Percentiles rank a stretch among this genome's conserved stretches.
Conservation (phyloP, 2,797 vertebrate genomes). For the Parauchenoglanis ngamensis region DNA sequence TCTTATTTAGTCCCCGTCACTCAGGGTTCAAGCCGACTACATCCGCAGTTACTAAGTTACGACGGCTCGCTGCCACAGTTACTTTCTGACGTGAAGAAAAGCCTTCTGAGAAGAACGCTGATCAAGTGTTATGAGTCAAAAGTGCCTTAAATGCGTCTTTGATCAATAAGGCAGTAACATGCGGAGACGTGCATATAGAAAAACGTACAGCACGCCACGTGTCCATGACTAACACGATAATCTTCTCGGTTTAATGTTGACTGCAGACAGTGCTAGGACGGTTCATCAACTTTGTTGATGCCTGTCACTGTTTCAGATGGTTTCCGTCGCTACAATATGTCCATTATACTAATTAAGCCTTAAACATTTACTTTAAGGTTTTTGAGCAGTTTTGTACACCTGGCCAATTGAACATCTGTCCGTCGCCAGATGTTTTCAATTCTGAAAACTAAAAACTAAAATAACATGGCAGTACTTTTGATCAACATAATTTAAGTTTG, state of each 20-base stretch:
- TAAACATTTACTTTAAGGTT: conserved; percentile 26
- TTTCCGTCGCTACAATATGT: conserved; percentile 14
- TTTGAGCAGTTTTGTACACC: conserved; percentile 26
- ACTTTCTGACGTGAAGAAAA: conserved; percentile 49
- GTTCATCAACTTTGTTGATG: conserved; percentile 2
- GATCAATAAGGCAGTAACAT: background rate
- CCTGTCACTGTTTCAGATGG: conserved; percentile 36
- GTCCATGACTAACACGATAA: background rate
- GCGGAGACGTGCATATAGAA: background rate
- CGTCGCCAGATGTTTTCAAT: conserved; percentile 29
- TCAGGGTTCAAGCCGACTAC: conserved; percentile 21
- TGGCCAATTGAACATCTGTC: conserved; percentile 21
- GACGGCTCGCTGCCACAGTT: conserved; percentile 31
- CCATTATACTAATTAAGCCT: conserved; percentile 39
- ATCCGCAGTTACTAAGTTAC: conserved; percentile 25
- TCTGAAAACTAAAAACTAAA: background rate
- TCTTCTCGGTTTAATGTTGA: background rate
- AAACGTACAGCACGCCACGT: background rate
- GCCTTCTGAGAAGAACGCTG: conserved; percentile 32
- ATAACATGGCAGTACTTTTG: background rate
- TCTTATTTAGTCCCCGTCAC: conserved; percentile 43
- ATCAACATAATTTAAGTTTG: conserved; percentile 6
- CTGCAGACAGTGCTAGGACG: conserved; percentile 8
- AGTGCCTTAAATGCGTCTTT: conserved; percentile 1
- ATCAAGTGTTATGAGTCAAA: background rate